Conservation (phyloP, 2,888 invertebrate species). For the Stegana nigrithorax region DNA sequence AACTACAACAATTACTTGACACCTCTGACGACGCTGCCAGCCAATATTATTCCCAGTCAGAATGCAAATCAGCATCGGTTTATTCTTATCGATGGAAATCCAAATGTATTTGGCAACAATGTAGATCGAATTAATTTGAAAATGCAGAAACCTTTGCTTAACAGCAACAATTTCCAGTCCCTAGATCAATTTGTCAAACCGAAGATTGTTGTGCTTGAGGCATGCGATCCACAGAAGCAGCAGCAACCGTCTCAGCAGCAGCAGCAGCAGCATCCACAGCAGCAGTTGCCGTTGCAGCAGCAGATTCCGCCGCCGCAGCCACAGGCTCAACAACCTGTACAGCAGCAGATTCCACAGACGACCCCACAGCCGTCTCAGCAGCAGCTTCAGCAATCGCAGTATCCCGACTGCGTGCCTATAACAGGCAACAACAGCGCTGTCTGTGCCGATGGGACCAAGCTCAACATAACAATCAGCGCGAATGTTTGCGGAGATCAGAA, state of each 20-base stretch:
- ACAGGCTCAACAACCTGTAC: constrained; percentile 3
- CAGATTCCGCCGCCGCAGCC: neutral
- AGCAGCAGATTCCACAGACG: constrained; percentile 13
- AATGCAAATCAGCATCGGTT: neutral
- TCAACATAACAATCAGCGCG: constrained; percentile 62
- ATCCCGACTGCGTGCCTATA: constrained; percentile 45
- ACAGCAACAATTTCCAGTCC: neutral
- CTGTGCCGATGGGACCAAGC: constrained; percentile 41
- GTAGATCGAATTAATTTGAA: neutral
- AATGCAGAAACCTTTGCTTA: neutral
- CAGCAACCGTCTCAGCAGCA: constrained; percentile 17
- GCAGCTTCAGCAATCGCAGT: constrained; percentile 3
- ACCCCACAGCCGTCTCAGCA: no score
- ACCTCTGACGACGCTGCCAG: neutral
- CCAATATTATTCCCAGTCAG: no score
- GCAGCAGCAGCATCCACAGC: constrained; percentile 20
- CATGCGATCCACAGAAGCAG: constrained; percentile 24
- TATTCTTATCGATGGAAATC: constrained; percentile 7
- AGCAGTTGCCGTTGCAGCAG: constrained; percentile 26
- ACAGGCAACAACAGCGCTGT: neutral
- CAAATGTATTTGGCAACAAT: neutral
- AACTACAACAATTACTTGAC: constrained; percentile 12
- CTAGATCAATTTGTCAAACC: constrained; percentile 10
- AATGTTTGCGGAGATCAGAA: constrained; percentile 53
- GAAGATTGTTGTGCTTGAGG: constrained; percentile 1